Evolutionary conservation across 2,888 invertebrate species (phyloP), one percentile per base, ranked within the genome.

Genomic region (Carcina quercana): DNA sequence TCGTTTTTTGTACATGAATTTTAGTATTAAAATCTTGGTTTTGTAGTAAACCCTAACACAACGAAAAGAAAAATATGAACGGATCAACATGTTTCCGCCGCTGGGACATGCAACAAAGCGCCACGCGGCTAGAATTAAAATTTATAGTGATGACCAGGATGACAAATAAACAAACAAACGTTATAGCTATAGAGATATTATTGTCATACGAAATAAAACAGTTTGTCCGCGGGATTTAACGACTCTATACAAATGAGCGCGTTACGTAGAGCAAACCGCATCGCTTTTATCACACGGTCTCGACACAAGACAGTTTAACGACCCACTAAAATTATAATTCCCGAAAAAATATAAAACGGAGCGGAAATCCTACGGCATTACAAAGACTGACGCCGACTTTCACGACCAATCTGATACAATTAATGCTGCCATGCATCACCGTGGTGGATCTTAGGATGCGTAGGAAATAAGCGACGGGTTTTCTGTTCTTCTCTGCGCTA

Each of bases 341-440:
- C 19, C 13, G 31, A 35, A 43, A 43, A 30, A 24, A 24, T 17
- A 30, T 25, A 25, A 6, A 13, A 10, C 25, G 32, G 15, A 34
- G 28, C 35, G 38, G 32, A 32, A 34, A 24, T 32, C 25, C 29
- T 20, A 28, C 17, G 32, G 37, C 40, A 40, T 48, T 46, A 45
- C 37, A 46, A 55, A 57, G 49, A 56, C 36, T 48, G 44, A 45
- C 41, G 47, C 21, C 42, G 47, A 48, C 50, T 56, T 51, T 53
- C 49, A 54, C 45, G 53, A 44, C 40, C 50, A 47, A 54, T 50
- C 53, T 55, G 43, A 42, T 37, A 30, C 45, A 43, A 51, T 50
- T 56, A 50, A 59, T 59, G 54, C 38, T 28, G 34, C 41, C 32
- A 48, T 55, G 46, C 38, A 37, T 62, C 56, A 53, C 42, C 19